These are phyloP conservation scores for Drosophila seclusa DNA, from an alignment of 2,888 invertebrate genomes.

Conservation along the genomic window DNA sequence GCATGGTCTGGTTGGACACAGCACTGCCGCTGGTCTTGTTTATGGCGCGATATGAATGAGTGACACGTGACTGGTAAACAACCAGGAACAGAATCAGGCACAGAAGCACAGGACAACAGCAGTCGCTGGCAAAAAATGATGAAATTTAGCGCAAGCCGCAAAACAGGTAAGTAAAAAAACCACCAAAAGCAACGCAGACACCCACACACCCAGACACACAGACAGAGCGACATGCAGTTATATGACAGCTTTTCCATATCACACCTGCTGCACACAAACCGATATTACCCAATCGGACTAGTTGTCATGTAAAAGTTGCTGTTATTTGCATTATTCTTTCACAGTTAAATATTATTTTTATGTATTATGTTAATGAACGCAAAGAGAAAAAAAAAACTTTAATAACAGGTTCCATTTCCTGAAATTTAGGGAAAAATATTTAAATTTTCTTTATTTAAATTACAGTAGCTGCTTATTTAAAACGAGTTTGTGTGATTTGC, in stretches of 20 bases:
- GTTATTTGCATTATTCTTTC: neutral
- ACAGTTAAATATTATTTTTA: neutral
- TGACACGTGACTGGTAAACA: conserved; percentile 75
- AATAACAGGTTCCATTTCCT: neutral
- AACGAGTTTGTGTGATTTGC: neutral
- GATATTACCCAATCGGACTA: conserved; percentile 21
- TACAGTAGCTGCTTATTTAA: neutral
- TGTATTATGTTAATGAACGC: neutral
- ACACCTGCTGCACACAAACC: conserved; percentile 70
- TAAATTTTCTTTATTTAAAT: neutral
- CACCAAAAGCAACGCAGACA: conserved; percentile 28
- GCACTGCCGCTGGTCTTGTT: conserved; percentile 60
- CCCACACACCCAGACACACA: conserved; percentile 13
- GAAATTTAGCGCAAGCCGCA: conserved; percentile 78
- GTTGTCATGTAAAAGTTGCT: conserved; percentile 5
- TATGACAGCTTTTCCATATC: conserved; percentile 68
- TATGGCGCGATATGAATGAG: conserved; percentile 77
- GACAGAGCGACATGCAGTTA: conserved; percentile 31
- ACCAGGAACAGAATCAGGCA: conserved; percentile 24
- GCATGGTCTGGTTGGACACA: conserved; percentile 25
- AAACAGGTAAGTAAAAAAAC: conserved; percentile 28
- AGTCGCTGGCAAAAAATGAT: conserved; percentile 63
- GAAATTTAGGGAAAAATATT: neutral
- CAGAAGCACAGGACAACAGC: conserved; percentile 13
- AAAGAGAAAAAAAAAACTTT: neutral